Evolutionary conservation across 2,113 vertebrate species (phyloP).

Genomic region (Apaloderma vittatum): DNA sequence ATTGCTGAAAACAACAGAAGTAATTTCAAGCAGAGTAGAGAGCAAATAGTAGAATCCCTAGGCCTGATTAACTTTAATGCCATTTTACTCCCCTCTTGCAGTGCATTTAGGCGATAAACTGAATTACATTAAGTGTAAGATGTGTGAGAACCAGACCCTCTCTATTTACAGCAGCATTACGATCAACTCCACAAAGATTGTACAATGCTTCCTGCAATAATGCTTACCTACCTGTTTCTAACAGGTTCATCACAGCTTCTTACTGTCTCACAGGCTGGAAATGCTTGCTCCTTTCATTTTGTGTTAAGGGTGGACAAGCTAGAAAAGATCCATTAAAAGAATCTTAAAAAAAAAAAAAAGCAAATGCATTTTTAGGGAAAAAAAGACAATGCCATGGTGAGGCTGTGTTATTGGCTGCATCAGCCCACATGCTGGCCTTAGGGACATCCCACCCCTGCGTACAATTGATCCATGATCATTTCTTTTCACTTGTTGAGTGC

Average conservation of each 20-base stretch:
- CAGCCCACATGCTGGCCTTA: accelerated
- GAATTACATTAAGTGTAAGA: constrained; percentile 22
- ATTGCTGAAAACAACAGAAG: not conserved
- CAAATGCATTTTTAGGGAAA: not conserved
- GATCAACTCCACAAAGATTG: not conserved
- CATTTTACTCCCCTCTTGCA: constrained; percentile 24
- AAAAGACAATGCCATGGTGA: not conserved
- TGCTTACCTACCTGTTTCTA: not conserved
- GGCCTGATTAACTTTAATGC: constrained; percentile 43
- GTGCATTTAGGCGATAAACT: constrained; percentile 15
- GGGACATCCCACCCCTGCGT: not conserved
- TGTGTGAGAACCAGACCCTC: not conserved
- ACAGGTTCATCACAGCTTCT: not conserved
- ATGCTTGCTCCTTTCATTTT: not conserved
- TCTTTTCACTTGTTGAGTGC: not conserved
- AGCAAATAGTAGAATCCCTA: constrained; percentile 41
- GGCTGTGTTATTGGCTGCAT: not conserved
- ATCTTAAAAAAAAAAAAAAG: not conserved
- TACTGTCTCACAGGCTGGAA: not conserved
- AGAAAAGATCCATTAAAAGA: not conserved
- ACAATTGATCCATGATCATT: not conserved
- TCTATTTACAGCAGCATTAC: not conserved
- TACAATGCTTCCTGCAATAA: accelerated
- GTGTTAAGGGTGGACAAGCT: no score
- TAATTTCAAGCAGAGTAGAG: constrained; percentile 10